Conservation (phyloP, 2,113 vertebrate genomes). For the Percina caprodes region DNA sequence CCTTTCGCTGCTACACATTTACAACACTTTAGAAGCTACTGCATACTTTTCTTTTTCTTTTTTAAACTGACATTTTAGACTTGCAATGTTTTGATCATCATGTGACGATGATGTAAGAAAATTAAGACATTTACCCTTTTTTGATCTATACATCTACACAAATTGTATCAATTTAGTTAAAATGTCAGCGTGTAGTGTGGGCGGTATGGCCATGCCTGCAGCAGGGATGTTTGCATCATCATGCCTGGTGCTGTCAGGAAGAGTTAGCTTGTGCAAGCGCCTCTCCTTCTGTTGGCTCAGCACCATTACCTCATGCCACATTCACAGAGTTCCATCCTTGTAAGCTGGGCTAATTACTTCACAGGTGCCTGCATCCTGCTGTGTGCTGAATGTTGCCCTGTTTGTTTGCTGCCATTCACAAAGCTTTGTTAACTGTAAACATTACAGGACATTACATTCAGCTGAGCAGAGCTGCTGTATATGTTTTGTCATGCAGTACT, state of each 20-base stretch:
- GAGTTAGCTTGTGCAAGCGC: constrained; percentile 20
- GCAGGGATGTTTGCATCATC: constrained; percentile 37
- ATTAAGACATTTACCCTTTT: background rate
- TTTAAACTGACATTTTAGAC: background rate
- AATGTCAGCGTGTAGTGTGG: background rate
- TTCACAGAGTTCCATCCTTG: constrained; percentile 37
- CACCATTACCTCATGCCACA: constrained; percentile 31
- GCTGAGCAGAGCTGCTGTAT: background rate
- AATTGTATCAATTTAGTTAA: background rate
- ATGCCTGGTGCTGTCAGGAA: background rate
- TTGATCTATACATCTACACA: background rate
- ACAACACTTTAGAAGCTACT: background rate
- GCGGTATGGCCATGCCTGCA: background rate
- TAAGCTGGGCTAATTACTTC: constrained; percentile 59
- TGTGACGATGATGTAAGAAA: background rate
- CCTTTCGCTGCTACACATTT: background rate
- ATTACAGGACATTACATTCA: constrained; percentile 3
- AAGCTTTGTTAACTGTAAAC: constrained; percentile 64
- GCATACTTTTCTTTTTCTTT: background rate
- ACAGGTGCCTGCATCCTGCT: constrained; percentile 45
- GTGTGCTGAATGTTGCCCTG: constrained; percentile 22
- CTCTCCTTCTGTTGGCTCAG: constrained; percentile 39
- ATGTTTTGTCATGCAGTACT: background rate
- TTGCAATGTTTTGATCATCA: background rate
- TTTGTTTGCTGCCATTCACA: constrained; percentile 23